A percentile compares a stretch with the other conserved stretches of the same genome.
These are phyloP conservation scores for Phlogophora meticulosa DNA, from an alignment of 2,888 invertebrate genomes.

Conservation along the genomic window DNA sequence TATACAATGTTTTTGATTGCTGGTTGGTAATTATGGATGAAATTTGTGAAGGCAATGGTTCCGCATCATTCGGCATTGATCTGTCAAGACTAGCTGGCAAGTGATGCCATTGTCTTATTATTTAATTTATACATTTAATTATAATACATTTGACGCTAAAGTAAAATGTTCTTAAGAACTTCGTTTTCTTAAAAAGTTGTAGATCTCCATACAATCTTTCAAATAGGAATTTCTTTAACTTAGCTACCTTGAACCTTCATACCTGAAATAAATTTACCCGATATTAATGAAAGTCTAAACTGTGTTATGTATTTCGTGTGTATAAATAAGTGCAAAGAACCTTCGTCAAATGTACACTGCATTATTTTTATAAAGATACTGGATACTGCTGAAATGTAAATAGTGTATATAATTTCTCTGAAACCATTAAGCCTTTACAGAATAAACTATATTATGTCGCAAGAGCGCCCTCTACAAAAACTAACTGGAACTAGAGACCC, in stretches of 20 bases:
- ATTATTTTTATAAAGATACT: too few relatives aligned
- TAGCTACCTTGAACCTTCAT: too few relatives aligned
- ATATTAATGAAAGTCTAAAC: background rate
- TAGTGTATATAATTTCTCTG: background rate
- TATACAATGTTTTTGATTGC: background rate
- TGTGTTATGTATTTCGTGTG: too few relatives aligned
- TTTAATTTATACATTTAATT: constrained; percentile 57
- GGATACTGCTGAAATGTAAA: background rate
- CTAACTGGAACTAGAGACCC: constrained; percentile 4
- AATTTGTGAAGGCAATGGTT: constrained; percentile 76
- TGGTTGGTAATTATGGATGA: constrained; percentile 56
- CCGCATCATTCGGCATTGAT: constrained; percentile 83
- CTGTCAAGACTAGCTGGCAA: constrained; percentile 73
- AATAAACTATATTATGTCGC: background rate
- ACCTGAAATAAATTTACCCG: too few relatives aligned
- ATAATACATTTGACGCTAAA: constrained; percentile 24
- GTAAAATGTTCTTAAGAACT: background rate
- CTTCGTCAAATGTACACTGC: too few relatives aligned
- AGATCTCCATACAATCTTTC: background rate
- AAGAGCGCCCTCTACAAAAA: constrained; percentile 37
- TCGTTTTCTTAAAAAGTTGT: background rate
- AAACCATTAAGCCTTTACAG: background rate
- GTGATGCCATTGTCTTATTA: constrained; percentile 66
- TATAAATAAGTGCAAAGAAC: too few relatives aligned
- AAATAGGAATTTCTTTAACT: too few relatives aligned